Evolutionary conservation across 2,888 invertebrate species (phyloP).

Genomic region (Leptinotarsa haldemani): DNA sequence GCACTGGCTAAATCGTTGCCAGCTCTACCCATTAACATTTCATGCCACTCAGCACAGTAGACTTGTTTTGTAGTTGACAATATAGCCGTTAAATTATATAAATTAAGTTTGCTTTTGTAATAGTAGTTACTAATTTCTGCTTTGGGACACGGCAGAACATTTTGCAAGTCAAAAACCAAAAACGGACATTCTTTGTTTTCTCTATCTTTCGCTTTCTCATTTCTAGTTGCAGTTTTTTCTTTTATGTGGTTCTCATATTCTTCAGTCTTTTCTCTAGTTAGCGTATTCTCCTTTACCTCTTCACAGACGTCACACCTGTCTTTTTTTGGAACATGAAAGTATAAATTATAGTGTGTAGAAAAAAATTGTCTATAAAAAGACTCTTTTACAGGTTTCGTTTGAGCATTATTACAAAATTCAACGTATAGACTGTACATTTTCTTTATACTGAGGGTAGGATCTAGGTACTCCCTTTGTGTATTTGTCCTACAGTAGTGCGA

Average conservation of each 20-base stretch:
- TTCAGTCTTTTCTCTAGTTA: slow-evolving; percentile 9
- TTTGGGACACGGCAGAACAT: slow-evolving; percentile 49
- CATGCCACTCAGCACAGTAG: slow-evolving; percentile 52
- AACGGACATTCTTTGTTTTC: slow-evolving; percentile 11
- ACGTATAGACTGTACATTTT: slow-evolving; percentile 46
- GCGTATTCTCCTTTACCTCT: slow-evolving; percentile 30
- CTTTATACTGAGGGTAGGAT: slow-evolving; percentile 37
- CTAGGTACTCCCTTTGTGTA: slow-evolving; percentile 30
- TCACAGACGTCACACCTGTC: neutral
- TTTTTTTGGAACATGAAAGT: too few relatives aligned
- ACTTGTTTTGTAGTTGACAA: slow-evolving; percentile 50
- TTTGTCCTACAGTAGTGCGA: slow-evolving; percentile 32
- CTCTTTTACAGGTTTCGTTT: slow-evolving; percentile 24
- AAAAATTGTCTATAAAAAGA: slow-evolving; percentile 19
- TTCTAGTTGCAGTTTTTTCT: slow-evolving; percentile 11
- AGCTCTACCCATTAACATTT: slow-evolving; percentile 47
- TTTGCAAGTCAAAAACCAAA: slow-evolving; percentile 37
- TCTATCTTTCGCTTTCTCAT: slow-evolving; percentile 10
- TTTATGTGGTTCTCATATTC: neutral
- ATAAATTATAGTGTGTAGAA: too few relatives aligned
- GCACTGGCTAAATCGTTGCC: slow-evolving; percentile 51
- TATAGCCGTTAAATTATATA: slow-evolving; percentile 52
- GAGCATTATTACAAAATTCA: slow-evolving; percentile 34
- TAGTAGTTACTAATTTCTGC: slow-evolving; percentile 45
- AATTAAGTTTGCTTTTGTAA: slow-evolving; percentile 45